Percentiles rank a stretch among this genome's conserved stretches.
Conservation (phyloP, 1,140 invertebrate genomes). For the Cydia fagiglandana region DNA sequence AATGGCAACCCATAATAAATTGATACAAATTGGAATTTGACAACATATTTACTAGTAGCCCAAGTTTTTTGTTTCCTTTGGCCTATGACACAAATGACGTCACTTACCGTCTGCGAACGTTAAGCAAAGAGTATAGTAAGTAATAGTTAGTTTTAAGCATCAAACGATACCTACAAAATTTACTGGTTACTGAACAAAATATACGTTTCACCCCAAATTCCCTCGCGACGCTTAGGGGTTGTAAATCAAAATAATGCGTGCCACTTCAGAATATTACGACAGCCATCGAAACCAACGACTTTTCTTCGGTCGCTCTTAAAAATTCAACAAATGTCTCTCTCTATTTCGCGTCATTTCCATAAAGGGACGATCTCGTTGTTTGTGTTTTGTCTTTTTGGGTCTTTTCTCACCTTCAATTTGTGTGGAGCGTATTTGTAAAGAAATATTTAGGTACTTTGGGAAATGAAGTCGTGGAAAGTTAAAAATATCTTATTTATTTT, state of each 20-base stretch:
- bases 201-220: background rate
- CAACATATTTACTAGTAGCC: no score
- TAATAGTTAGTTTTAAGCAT: no score
- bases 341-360: slow-evolving; percentile 24
- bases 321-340: slow-evolving; percentile 24
- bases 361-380: background rate
- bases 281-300: slow-evolving; percentile 27
- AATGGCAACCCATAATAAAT: no score
- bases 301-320: slow-evolving; percentile 16
- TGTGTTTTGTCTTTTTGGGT: background rate
- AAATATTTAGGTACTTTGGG: background rate
- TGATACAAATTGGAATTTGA: no score
- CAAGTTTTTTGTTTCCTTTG: no score
- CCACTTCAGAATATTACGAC: slow-evolving; percentile 23
- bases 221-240: background rate
- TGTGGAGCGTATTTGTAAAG: background rate
- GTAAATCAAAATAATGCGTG: slow-evolving; percentile 23
- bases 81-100: no score
- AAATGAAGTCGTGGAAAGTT: no score
- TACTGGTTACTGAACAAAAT: background rate
- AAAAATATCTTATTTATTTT: no score
- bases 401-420: slow-evolving; percentile 4
- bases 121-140: no score
- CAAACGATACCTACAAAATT: background rate
- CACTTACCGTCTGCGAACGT: no score